Percentiles rank a stretch among this genome's conserved stretches.
Conservation (phyloP, 2,113 vertebrate species). For the Elaphurus davidianus region DNA sequence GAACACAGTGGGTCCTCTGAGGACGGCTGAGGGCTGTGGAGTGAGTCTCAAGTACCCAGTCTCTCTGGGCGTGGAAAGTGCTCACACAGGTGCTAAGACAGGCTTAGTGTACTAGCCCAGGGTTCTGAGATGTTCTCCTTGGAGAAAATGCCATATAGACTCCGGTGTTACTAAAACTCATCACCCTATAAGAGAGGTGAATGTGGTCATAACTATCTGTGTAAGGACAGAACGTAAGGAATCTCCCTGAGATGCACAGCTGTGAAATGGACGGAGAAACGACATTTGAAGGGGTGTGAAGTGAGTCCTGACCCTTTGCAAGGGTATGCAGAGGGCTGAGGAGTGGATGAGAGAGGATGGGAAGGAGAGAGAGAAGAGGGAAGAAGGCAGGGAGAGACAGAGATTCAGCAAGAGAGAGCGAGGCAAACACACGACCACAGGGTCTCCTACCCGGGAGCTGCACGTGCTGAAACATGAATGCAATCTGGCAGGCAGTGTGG, state of each 20-base stretch:
- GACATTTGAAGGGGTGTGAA: neutral
- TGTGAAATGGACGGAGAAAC: neutral
- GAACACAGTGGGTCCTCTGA: accelerated
- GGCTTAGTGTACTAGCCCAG: accelerated
- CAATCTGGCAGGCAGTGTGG: constrained; percentile 47
- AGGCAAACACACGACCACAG: accelerated
- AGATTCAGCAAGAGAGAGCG: neutral
- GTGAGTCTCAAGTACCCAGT: too few species aligned
- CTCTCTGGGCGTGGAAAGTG: neutral
- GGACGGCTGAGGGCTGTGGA: accelerated
- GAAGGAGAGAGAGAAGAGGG: neutral
- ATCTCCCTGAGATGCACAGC: neutral
- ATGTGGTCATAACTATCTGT: neutral
- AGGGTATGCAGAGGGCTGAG: neutral
- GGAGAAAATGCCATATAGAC: neutral
- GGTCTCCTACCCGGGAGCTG: neutral
- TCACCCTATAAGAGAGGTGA: neutral
- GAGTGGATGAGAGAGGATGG: too few species aligned
- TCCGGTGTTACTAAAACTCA: neutral
- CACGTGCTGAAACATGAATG: neutral
- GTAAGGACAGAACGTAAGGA: neutral
- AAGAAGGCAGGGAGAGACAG: neutral
- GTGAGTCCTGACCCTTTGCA: neutral
- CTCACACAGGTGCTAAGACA: neutral
- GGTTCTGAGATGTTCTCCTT: neutral